Evolutionary conservation across 2,888 invertebrate genomes (phyloP).

Genomic region (Leptopilina myrica): DNA sequence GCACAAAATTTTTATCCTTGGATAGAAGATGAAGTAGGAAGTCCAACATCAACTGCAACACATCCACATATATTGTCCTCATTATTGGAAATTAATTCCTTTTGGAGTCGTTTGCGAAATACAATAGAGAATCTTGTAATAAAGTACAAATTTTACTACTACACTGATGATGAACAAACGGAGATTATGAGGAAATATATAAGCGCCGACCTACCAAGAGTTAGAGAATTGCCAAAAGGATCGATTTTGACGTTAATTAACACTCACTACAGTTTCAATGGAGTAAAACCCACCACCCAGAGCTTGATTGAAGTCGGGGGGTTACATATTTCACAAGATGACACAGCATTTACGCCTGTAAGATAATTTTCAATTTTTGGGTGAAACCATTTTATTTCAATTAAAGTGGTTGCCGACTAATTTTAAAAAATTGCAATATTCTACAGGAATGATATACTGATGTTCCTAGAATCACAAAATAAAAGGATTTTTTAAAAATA

Average conservation of each 20-base stretch:
- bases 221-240: conserved; percentile 76
- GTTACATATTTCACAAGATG: conserved; percentile 76
- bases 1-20: too few species aligned
- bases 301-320: conserved; percentile 79
- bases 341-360: conserved; percentile 58
- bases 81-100: conserved; percentile 46
- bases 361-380: conserved; percentile 5
- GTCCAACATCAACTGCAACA: too few species aligned
- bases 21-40: too few species aligned
- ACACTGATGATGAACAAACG: conserved; percentile 49
- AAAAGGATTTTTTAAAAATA: too few species aligned
- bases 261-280: conserved; percentile 76
- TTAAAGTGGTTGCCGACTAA: too few species aligned
- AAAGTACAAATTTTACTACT: conserved; percentile 1
- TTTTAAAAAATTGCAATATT: too few species aligned
- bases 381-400: too few species aligned
- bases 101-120: conserved; percentile 59
- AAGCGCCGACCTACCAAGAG: conserved; percentile 68
- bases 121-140: conserved; percentile 3
- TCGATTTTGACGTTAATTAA: conserved; percentile 78
- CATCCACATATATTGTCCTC: neutral
- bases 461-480: too few species aligned
- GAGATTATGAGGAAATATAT: conserved; percentile 57
- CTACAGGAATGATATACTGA: too few species aligned
- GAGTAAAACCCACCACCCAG: conserved; percentile 75